Evolutionary conservation across 1,140 invertebrate species (phyloP).

Genomic region (Ceratina calcarata): DNA sequence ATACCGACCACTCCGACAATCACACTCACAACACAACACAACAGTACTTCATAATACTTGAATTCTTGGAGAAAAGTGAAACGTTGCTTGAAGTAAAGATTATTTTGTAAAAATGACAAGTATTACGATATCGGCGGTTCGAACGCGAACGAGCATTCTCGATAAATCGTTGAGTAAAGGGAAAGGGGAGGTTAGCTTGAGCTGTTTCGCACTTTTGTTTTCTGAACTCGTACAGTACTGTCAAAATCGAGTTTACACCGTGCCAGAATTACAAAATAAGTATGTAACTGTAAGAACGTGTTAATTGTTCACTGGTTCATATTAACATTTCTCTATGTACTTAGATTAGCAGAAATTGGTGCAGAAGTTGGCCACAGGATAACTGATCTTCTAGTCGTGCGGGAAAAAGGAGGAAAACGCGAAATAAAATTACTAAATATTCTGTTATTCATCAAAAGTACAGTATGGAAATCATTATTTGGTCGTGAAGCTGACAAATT

Average conservation of each 20-base stretch:
- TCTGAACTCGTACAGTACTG: slow-evolving; percentile 99
- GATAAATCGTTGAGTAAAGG: slow-evolving; percentile 96
- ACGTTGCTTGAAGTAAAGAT: not conserved
- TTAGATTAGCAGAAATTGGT: slow-evolving; percentile 95
- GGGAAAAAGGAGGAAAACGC: slow-evolving; percentile 96
- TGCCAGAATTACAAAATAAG: slow-evolving; percentile 97
- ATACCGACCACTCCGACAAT: no score
- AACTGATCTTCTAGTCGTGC: slow-evolving; percentile 95
- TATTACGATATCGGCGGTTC: slow-evolving; percentile 79
- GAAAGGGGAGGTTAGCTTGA: slow-evolving; percentile 94
- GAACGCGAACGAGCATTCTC: slow-evolving; percentile 90
- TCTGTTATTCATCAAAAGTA: slow-evolving; percentile 96
- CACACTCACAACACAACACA: no score
- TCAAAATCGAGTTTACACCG: slow-evolving; percentile 96
- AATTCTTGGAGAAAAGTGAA: not conserved
- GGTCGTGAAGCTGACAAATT: slow-evolving; percentile 99
- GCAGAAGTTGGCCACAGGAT: slow-evolving; percentile 96
- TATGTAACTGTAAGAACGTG: slow-evolving; percentile 69
- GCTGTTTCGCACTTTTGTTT: slow-evolving; percentile 96
- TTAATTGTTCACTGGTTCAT: not conserved
- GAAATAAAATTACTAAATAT: slow-evolving; percentile 98
- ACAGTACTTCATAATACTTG: not conserved
- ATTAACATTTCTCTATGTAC: slow-evolving; percentile 31
- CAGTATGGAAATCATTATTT: slow-evolving; percentile 98
- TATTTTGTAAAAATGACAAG: slow-evolving; percentile 71